phyloP scores from a whole-genome alignment of 2,113 vertebrate species.

The Apaloderma vittatum region DNA sequence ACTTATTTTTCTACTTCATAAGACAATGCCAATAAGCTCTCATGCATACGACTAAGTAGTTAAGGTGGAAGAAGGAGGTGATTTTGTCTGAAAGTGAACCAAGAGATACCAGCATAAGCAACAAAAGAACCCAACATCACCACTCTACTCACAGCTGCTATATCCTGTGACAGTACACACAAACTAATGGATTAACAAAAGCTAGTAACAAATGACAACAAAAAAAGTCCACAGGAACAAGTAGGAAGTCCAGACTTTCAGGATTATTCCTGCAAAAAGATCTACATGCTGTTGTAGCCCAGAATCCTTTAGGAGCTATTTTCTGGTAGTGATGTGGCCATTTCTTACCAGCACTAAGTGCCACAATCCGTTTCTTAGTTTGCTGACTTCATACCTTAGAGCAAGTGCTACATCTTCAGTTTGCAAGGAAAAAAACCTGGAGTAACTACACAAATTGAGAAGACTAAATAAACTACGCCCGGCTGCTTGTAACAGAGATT shows the following conservation, averaged over 20 bases:
- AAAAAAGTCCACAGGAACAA: background rate
- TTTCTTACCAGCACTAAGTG: background rate
- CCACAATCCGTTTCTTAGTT: background rate
- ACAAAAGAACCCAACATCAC: background rate
- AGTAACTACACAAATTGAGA: background rate
- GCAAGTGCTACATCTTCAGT: background rate
- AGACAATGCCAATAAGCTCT: background rate
- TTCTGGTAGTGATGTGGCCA: background rate
- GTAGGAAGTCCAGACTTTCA: background rate
- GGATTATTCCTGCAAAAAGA: background rate
- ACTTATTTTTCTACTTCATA: too few species aligned
- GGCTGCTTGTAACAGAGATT: background rate
- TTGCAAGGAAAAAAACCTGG: background rate
- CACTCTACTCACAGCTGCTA: background rate
- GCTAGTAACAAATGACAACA: background rate
- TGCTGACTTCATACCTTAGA: background rate
- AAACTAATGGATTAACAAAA: background rate
- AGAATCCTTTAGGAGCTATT: background rate
- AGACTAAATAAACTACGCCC: background rate
- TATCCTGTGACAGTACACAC: background rate
- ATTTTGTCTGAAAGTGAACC: background rate
- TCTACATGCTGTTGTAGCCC: background rate
- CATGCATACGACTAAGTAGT: background rate
- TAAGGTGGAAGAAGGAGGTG: background rate
- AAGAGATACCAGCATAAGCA: background rate